Conservation (phyloP, 2,797 vertebrate species). For the Dryobates pubescens region DNA sequence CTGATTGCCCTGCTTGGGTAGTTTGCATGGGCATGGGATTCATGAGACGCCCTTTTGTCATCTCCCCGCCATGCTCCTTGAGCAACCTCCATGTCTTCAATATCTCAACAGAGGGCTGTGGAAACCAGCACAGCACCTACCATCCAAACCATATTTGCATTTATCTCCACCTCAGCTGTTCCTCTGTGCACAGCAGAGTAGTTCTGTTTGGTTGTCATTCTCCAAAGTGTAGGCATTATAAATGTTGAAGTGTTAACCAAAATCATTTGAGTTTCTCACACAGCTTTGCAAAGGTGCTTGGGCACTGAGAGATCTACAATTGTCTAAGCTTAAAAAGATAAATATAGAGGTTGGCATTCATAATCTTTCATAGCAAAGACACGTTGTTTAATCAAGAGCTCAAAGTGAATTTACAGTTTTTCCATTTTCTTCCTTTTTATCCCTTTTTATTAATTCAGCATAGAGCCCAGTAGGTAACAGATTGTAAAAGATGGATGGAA, state of each 20-base stretch:
- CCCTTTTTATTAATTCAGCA: slow-evolving; percentile 8
- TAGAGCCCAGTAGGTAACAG: not conserved
- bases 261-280: not conserved
- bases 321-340: not conserved
- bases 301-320: not conserved
- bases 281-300: not conserved
- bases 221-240: too few relatives aligned
- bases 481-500: slow-evolving; percentile 22
- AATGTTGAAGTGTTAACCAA: not conserved
- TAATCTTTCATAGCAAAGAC: not conserved
- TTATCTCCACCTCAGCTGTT: too few relatives aligned
- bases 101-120: too few relatives aligned
- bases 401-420: slow-evolving; percentile 3
- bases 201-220: too few relatives aligned
- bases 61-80: not conserved
- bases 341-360: not conserved
- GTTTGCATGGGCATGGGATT: accelerated
- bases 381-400: slow-evolving; percentile 41
- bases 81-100: too few relatives aligned
- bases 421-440: slow-evolving; percentile 16
- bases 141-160: too few relatives aligned
- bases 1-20: not conserved
- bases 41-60: not conserved
- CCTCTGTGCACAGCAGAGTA: too few relatives aligned
- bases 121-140: too few relatives aligned